Base-by-base conservation (phyloP, 1,140 invertebrate species). In the Thaumetopoea pityocampa region DNA sequence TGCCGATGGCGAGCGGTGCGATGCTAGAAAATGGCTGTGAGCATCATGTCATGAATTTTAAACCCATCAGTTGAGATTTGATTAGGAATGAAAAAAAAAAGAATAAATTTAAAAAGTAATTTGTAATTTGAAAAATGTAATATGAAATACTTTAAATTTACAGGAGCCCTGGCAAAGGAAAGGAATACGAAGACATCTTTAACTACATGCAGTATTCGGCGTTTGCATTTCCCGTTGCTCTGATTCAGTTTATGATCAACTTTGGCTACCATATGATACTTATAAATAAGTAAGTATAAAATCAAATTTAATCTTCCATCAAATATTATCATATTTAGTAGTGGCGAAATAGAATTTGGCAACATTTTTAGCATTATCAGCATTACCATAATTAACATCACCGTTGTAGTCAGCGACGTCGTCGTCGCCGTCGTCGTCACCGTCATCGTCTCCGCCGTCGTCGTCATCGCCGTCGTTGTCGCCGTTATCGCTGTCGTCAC, bases 111-210 rank as follows among this genome's bases (percentile, higher is more conserved):
- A 20, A 20, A 20, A 20, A 20, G n/a, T 1, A 20, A 20, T n/a
- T 36, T 4, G 16, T 42, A 8, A 33, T 44, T 12, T 16, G 6
- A 18, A 16, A 12, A 15, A 5, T 37, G 30, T 33, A 23, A 33
- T 10, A 24, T 4, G 2, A 24, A 14, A 9, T 40, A 37, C 27
- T 52, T 30, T 36, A 41, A 11, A 14, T 49, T 62, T 54, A 20
- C 37, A 71, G 65, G 12, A 52, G 51, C 40, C 23, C 51, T 11
- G 35, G 38, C 4, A 5, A 33, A 22, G 34, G 18, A 1, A 9
- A 37, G 5, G 70, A 67, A 15, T 73, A 57, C 33, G 63, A 67
- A 1, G 74, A 79, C 34, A 53, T 79, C 28, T 79, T 74, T 17
- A 79, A 77, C 19, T 79, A 64, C 29, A 23, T 74, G 4, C 62